Evolutionary conservation across 2,113 vertebrate species (phyloP).

Genomic region (Vidua macroura): DNA sequence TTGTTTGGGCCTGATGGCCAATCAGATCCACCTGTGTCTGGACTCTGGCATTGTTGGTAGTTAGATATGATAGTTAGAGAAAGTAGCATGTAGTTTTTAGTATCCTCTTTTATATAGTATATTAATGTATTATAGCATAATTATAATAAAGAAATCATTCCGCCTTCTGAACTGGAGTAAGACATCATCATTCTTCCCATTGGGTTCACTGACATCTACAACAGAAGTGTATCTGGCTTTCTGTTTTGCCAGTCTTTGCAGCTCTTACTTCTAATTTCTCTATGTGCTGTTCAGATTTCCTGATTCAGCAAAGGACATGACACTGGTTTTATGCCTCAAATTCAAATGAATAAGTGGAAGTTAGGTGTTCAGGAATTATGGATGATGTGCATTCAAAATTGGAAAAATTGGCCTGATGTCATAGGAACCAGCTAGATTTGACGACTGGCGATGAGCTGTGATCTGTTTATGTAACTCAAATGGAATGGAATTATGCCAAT

Average conservation of each 20-base stretch:
- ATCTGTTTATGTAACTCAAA: not conserved
- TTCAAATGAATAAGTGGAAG: not conserved
- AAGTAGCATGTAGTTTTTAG: too few species aligned
- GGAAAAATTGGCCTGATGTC: not conserved
- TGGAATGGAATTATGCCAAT: not conserved
- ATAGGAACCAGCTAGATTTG: not conserved
- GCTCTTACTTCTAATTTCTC: not conserved
- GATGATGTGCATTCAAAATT: not conserved
- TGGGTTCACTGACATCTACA: too few species aligned
- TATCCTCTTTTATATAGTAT: too few species aligned
- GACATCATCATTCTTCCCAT: too few species aligned
- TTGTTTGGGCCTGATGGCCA: too few species aligned
- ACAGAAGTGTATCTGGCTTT: not conserved
- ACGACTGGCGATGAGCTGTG: not conserved
- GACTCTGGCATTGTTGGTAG: too few species aligned
- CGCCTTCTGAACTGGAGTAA: too few species aligned
- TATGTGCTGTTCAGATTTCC: not conserved
- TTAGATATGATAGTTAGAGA: too few species aligned
- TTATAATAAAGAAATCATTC: too few species aligned
- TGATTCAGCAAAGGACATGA: not conserved
- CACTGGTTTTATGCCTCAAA: not conserved
- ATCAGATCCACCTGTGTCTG: too few species aligned
- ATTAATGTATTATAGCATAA: too few species aligned
- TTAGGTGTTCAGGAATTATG: not conserved
- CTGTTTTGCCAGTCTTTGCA: not conserved